Conservation (phyloP, 2,113 vertebrate species). For the Malurus cyaneus region DNA sequence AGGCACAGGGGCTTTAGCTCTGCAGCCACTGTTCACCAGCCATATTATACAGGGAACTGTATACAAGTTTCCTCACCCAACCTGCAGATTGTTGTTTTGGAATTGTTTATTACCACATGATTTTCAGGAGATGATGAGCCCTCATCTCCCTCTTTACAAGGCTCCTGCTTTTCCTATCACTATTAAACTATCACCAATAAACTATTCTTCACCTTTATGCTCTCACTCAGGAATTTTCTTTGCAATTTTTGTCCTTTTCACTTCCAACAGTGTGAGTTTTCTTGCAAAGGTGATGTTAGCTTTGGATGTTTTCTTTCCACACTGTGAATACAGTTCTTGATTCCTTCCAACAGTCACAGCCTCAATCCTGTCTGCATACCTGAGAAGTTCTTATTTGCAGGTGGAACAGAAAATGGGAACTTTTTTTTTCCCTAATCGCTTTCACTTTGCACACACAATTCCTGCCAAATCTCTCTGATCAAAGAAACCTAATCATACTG, state of each 20-base stretch:
- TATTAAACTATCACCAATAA: too few relatives aligned
- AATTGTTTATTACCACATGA: not conserved
- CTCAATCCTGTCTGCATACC: not conserved
- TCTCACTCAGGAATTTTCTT: not conserved
- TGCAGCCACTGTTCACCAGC: not conserved
- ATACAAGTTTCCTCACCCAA: not conserved
- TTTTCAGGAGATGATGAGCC: not conserved
- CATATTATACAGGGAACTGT: accelerated
- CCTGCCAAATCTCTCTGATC: not conserved
- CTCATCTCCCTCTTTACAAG: not conserved
- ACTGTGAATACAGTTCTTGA: not conserved
- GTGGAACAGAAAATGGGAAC: not conserved
- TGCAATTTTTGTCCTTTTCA: not conserved
- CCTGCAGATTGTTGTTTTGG: not conserved
- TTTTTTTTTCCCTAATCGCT: not conserved
- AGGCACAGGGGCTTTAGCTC: not conserved
- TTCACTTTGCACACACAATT: not conserved
- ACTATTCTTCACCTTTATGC: not conserved
- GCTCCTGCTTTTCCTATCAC: not conserved
- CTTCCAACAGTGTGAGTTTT: not conserved
- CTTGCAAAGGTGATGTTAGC: not conserved
- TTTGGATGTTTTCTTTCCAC: not conserved
- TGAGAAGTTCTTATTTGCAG: not conserved
- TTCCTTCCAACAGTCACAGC: not conserved
- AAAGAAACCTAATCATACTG: not conserved